These are phyloP conservation scores for Carcinoscorpius rotundicauda DNA, from an alignment of 1,140 invertebrate species.

Conservation along the genomic window DNA sequence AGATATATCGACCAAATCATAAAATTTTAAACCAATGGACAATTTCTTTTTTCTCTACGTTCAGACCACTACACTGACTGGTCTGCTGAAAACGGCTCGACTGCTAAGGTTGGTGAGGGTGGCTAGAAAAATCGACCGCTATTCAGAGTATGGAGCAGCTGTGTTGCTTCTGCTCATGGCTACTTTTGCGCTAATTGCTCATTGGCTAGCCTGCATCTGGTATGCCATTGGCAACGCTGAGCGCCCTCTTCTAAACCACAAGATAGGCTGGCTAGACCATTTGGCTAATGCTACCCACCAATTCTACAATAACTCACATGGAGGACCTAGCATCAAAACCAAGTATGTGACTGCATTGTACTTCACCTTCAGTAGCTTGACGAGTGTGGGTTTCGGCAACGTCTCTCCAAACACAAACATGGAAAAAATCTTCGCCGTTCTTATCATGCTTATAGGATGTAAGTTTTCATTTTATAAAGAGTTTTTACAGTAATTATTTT, in stretches of 20 bases:
- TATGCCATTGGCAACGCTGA: slow-evolving; percentile 95
- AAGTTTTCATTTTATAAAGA: slow-evolving; percentile 38
- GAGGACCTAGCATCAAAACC: slow-evolving; percentile 60
- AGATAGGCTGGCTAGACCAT: slow-evolving; percentile 83
- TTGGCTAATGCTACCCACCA: slow-evolving; percentile 78
- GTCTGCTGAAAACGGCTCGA: slow-evolving; percentile 89
- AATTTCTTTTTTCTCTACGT: slow-evolving; percentile 20
- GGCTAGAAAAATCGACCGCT: slow-evolving; percentile 90
- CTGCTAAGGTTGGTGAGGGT: slow-evolving; percentile 86
- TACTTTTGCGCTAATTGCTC: slow-evolving; percentile 91
- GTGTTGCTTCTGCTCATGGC: slow-evolving; percentile 92
- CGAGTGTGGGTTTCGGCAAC: slow-evolving; percentile 96
- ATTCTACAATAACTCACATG: slow-evolving; percentile 57
- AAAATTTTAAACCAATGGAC: not conserved
- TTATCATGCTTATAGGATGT: slow-evolving; percentile 90
- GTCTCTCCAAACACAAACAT: slow-evolving; percentile 90
- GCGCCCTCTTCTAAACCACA: slow-evolving; percentile 49
- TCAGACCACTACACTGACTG: slow-evolving; percentile 95
- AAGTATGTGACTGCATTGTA: slow-evolving; percentile 67
- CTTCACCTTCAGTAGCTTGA: slow-evolving; percentile 94
- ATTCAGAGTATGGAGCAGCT: slow-evolving; percentile 97
- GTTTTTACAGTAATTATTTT: no score
- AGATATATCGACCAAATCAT: not conserved
- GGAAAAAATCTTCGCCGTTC: slow-evolving; percentile 88
- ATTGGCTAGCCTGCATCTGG: slow-evolving; percentile 98